Conservation (phyloP, 2,113 vertebrate genomes). For the Alouatta palliata region DNA sequence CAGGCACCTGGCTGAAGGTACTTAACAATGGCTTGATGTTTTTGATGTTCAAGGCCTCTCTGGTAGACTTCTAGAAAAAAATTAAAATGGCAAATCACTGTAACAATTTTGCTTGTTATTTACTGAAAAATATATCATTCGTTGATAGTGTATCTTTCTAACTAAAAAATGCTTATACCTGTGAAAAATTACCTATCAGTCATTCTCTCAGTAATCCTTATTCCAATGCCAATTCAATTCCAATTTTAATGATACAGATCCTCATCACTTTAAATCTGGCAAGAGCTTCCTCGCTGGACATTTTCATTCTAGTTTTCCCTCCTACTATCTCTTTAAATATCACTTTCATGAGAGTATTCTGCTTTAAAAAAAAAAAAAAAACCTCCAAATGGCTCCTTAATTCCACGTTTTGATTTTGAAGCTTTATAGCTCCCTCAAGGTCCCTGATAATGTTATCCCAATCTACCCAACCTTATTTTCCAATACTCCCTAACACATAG, state of each 20-base stretch:
- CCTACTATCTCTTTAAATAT: neutral
- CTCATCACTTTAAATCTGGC: neutral
- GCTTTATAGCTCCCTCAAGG: neutral
- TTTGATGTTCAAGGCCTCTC: conserved; percentile 87
- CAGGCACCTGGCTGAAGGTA: conserved; percentile 92
- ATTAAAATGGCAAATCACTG: conserved; percentile 62
- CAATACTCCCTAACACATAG: neutral
- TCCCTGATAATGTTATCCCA: neutral
- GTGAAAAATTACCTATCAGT: conserved; percentile 21
- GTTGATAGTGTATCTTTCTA: neutral
- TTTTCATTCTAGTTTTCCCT: neutral
- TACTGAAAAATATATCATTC: conserved; percentile 37
- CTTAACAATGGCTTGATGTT: conserved; percentile 89
- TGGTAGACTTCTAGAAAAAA: conserved; percentile 88
- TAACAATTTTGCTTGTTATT: conserved; percentile 16
- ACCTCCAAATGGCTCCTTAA: neutral
- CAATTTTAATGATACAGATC: neutral
- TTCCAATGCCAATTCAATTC: conserved; percentile 24
- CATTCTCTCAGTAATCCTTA: conserved; percentile 27
- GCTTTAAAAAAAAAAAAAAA: neutral
- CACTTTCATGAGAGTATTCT: neutral
- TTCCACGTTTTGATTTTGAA: conserved; percentile 14
- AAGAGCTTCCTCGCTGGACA: neutral
- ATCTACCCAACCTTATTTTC: neutral
- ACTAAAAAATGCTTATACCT: conserved; percentile 15